Base-by-base conservation (phyloP, 1,140 invertebrate species). In the Drosophila asahinai region DNA sequence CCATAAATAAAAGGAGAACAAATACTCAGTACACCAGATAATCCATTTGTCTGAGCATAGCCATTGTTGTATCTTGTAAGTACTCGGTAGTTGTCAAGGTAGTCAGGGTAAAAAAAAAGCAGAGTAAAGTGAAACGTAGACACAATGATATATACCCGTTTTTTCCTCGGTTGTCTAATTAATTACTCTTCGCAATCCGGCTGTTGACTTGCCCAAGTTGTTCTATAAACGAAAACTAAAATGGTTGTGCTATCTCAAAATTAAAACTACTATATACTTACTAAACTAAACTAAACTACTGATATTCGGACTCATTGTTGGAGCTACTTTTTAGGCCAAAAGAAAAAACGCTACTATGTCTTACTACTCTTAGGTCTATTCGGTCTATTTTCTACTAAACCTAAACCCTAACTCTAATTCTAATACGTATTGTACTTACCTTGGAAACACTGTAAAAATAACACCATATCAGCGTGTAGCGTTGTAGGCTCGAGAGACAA, bases 171-270 rank as follows among this genome's bases (percentile, higher is more conserved):
- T 77, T 70, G 40, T 57, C 51, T 62, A 73, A 70, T 65, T 81
- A 77, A 63, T 65, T 80, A 77, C 65, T 90, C 65, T 84, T 76
- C 63, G 72, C 74, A 66, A 67, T 86, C 80, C 81, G 86, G 86
- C 86, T 89, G 84, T 90, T 84, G 70, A 81, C 65, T 62, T 81
- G 65, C 54, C 60, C 74, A 60, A 52, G 52, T 62, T 64, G 27
- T 61, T 75, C 57, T 52, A 51, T 57, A 67, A 83, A 77, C 79
- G 64, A 87, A 80, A 79, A 81, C 78, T 79, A 75, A 90, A 84
- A 92, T 90, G 90, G 90, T 92, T 92, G 90, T 92, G 90, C 90
- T 92, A 90, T 80, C 77, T 78, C 76, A 84, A 80, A 71, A 83
- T 72, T 71, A 64, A 62, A 79, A 36, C 54, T 57, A 79, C 63